Percentiles rank a stretch among this genome's conserved stretches.
phyloP scores from a whole-genome alignment of 1,140 invertebrate genomes.

The Drosophila melanogaster region Release_6_plus_ISO1_MT NC_004354.4:12086001-12086500 shows the following conservation, averaged over 20 bases:
- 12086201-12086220: constrained; percentile 35
- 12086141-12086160: neutral
- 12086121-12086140: no score
- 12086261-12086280: constrained; percentile 29
- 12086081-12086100: no score
- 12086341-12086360: neutral
- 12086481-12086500: neutral
- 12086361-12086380: neutral
- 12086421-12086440: no score
- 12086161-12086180: constrained; percentile 25
- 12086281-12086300: constrained; percentile 10
- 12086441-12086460: no score
- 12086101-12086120: neutral
- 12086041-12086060: neutral
- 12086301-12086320: neutral
- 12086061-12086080: neutral
- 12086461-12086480: no score
- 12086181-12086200: constrained; percentile 56
- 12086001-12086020: neutral
- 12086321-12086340: constrained; percentile 9
- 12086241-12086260: constrained; percentile 25
- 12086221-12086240: constrained; percentile 56
- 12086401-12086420: no score
- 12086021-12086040: neutral
- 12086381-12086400: neutral